These are phyloP conservation scores for Palythoa grandiflora DNA, from an alignment of 92 coral and sea anemone genomes.

Conservation along the genomic window DNA sequence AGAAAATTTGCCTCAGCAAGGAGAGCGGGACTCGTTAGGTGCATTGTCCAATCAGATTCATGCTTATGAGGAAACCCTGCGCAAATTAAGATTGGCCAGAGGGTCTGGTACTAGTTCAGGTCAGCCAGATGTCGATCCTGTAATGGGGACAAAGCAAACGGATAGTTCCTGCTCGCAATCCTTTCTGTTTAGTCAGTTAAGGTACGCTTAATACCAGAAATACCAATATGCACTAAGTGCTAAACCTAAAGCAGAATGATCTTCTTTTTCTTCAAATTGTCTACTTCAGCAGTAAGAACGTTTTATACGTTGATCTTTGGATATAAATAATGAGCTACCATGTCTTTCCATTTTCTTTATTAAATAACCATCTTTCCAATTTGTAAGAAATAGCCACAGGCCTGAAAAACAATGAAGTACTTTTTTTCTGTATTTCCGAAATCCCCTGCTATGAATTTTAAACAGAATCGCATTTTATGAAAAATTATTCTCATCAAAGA, in stretches of 20 bases:
- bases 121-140: background rate
- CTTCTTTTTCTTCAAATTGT: background rate
- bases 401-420: background rate
- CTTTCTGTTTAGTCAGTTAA: conserved; percentile 74
- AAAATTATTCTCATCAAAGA: background rate
- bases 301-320: background rate
- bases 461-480: background rate
- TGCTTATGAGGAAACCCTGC: conserved; percentile 37
- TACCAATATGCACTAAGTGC: background rate
- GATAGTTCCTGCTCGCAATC: conserved; percentile 67
- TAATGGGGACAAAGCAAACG: background rate
- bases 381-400: too few species aligned
- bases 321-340: background rate
- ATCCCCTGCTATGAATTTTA: background rate
- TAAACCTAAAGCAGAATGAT: background rate
- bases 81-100: conserved; percentile 20
- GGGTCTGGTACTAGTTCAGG: background rate
- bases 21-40: background rate
- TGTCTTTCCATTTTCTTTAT: background rate
- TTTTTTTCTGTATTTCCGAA: background rate
- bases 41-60: conserved; percentile 54
- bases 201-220: conserved; percentile 53
- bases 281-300: background rate
- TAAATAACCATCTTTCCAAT: background rate
- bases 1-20: background rate